A percentile compares a stretch with the other conserved stretches of the same genome.
Conservation (phyloP, 2,797 vertebrate genomes). For the Uromys caudimaculatus region DNA sequence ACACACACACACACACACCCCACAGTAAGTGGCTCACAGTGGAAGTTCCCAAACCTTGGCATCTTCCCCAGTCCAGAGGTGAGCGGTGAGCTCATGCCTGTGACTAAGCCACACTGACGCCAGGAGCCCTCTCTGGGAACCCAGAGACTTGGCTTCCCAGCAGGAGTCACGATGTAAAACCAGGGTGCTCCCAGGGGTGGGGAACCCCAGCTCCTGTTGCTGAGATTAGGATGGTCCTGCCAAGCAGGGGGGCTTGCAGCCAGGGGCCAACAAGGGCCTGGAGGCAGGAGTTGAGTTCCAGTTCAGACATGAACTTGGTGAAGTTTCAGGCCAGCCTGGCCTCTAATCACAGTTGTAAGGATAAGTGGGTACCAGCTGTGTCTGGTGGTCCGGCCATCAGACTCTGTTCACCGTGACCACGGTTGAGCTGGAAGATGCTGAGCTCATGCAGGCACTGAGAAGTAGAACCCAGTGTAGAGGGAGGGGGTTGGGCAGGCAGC, state of each 20-base stretch:
- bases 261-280: neutral
- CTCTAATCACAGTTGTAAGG: neutral
- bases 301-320: neutral
- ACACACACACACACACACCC: neutral
- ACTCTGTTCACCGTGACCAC: neutral
- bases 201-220: neutral
- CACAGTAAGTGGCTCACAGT: slow-evolving; percentile 52
- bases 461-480: neutral
- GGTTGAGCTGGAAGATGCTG: neutral
- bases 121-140: slow-evolving; percentile 66
- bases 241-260: neutral
- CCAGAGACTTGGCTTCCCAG: slow-evolving; percentile 48
- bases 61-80: slow-evolving; percentile 64
- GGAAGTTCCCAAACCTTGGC: slow-evolving; percentile 74
- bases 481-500: neutral
- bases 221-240: neutral
- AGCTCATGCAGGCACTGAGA: neutral
- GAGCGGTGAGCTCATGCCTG: slow-evolving; percentile 72
- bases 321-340: neutral
- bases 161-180: neutral
- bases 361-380: neutral
- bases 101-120: slow-evolving; percentile 72
- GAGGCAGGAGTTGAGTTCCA: neutral
- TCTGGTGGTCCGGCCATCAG: neutral
- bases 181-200: slow-evolving; percentile 13